Base-by-base conservation (phyloP, 2,797 vertebrate genomes). In the Echiichthys vipera region DNA sequence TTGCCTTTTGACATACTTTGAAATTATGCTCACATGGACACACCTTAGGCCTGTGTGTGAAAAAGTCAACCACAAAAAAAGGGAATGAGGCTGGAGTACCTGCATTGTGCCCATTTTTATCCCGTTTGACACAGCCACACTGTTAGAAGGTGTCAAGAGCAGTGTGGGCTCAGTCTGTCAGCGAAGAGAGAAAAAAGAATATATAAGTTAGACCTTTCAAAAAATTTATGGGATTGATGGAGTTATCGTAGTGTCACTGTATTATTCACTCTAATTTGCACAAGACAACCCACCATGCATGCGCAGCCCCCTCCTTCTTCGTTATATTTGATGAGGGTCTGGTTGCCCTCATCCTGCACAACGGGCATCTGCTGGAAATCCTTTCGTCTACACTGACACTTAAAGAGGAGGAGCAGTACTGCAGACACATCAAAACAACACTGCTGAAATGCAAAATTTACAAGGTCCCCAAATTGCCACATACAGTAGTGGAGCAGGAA, bases 261-360 rank as follows among this genome's bases (percentile, higher is more conserved):
- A 7, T 27, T 17, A 32, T 8, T 32, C 13, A 1, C 15, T 57
- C 1, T 22, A 64, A 43, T 29, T 20, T 62, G 13, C 22, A 14
- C 7, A 43, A 32, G 24, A 18, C 37, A 39, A 66, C 83, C n/a
- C 47, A 92, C 93, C 90, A 80, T 90, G 78, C 57, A 84, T 7
- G 76, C 43, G 1, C 77, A 37, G 3, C 74, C 84, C 6, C 89
- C 91, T 69, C 95, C 94, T 79, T 97, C 96, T 8, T 94, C 83
- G 0, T 95, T 97, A 80, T 95, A 97, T 1, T 18, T 68, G 29
- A 95, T 94, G 22, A 97, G 89, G 5, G 93, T 94, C 91, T 97
- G 96, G 67, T 77, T 91, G 39, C 95, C 94, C 8, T 92, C 91
- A 3, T 91, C 88, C 1, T 3, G 5, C 0, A 3, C 2, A 0